These are phyloP conservation scores for Tetrao urogallus DNA, from an alignment of 2,113 vertebrate genomes.

Conservation along the genomic window DNA sequence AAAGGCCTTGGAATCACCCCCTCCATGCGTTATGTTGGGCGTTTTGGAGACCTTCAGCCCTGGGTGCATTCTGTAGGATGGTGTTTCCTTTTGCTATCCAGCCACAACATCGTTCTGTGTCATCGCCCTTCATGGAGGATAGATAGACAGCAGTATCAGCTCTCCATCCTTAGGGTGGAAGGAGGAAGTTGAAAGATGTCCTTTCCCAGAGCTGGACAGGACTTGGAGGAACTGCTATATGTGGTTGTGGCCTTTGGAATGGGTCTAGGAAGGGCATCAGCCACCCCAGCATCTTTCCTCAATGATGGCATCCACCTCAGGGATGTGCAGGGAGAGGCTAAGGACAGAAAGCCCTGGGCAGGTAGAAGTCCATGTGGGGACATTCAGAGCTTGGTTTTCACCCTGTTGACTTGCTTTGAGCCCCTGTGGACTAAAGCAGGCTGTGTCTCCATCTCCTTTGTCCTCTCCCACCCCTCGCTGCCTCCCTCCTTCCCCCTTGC, in stretches of 20 bases:
- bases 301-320: not conserved
- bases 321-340: no score
- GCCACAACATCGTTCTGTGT: not conserved
- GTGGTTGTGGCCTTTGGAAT: not conserved
- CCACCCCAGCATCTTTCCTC: not conserved
- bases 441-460: not conserved
- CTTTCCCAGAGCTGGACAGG: not conserved
- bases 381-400: not conserved
- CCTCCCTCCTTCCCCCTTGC: not conserved
- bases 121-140: accelerated
- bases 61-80: not conserved
- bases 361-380: not conserved
- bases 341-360: not conserved
- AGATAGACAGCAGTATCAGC: not conserved
- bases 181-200: not conserved
- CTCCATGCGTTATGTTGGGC: accelerated
- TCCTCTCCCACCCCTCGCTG: not conserved
- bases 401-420: not conserved
- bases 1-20: not conserved
- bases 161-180: not conserved
- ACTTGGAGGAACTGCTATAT: not conserved
- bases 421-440: not conserved
- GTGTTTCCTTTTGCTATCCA: not conserved
- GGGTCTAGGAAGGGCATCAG: not conserved
- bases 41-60: not conserved